Base-by-base conservation (phyloP, 2,797 vertebrate species). In the Sebastes baramenuke region DNA sequence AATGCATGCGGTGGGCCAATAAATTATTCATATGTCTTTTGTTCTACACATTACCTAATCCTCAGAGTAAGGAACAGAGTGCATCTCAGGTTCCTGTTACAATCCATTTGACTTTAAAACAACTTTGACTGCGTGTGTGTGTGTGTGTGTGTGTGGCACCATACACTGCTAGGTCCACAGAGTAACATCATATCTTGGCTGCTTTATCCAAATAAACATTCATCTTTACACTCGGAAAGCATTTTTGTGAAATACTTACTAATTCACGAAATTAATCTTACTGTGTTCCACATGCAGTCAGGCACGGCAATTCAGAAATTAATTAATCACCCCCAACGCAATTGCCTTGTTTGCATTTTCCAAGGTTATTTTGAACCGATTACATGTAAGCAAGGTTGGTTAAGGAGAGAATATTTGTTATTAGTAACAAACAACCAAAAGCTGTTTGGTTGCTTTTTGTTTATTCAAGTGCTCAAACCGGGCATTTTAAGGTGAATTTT, bases 71-170 rank as follows among this genome's bases (percentile, higher is more conserved):
- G 76, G 82, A 88, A 83, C 89, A 92, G 86, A 92, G 90, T 89
- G 91, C 86, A 90, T 92, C 90, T 89, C 68, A 38, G 92, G 89
- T 88, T 94, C 83, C 90, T 77, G 79, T 93, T 94, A 90, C 94
- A 95, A 95, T 94, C 93, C 93, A 90, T 96, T 96, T 95, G 95
- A 96, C 94, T 95, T 95, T 94, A 93, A 95, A 95, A 94, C 93
- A 95, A 95, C 94, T 95, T 96, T 95, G 94, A 93, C 88, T 86
- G 30, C 0, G 30, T 30, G 30, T 30, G 55, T n/a, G 65, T 55
- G 27, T 65, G 24, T 60, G 27, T 27, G 27, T 4, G 25, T 71
- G 22, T 79, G 61, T 62, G 42, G 49, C 52, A 64, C 49, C n/a
- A 7, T 12, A 49, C 61, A 55, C 65, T 20, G 58, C 52, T 13